These are phyloP conservation scores for Cheilosia impressa DNA, from an alignment of 2,888 invertebrate species.

Conservation along the genomic window DNA sequence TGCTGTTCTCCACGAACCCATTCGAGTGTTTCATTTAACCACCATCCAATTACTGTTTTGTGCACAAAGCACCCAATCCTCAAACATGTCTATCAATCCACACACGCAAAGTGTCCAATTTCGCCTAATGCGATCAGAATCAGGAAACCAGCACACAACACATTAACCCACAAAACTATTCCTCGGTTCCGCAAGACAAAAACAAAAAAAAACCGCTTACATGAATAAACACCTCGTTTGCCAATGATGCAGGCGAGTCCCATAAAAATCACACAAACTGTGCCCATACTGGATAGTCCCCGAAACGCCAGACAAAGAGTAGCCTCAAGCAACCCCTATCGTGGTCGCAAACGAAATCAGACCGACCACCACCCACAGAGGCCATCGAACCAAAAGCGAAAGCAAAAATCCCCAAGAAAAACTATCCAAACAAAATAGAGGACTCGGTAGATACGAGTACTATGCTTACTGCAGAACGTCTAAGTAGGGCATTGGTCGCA, in stretches of 20 bases:
- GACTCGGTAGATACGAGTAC: constrained; percentile 15
- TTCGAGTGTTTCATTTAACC: background rate
- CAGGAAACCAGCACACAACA: constrained; percentile 40
- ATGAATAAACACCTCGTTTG: constrained; percentile 47
- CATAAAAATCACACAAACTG: constrained; percentile 51
- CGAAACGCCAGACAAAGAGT: constrained; percentile 27
- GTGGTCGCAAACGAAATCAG: constrained; percentile 34
- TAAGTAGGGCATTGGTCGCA: constrained; percentile 46
- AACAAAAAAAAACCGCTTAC: constrained; percentile 28
- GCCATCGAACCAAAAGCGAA: constrained; percentile 36
- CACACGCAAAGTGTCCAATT: constrained; percentile 52
- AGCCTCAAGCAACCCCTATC: constrained; percentile 2
- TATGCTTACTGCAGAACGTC: constrained; percentile 12
- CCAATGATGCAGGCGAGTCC: constrained; percentile 58
- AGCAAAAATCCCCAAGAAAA: constrained; percentile 40
- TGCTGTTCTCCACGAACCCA: background rate
- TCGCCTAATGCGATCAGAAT: constrained; percentile 50
- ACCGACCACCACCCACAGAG: constrained; percentile 4
- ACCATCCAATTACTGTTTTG: constrained; percentile 13
- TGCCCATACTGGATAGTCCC: constrained; percentile 1
- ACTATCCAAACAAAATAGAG: constrained; percentile 7
- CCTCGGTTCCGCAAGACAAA: constrained; percentile 11
- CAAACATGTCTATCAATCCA: constrained; percentile 39
- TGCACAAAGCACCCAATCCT: constrained; percentile 9
- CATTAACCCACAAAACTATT: constrained; percentile 67